Evolutionary conservation across 2,888 invertebrate genomes (phyloP).

Genomic region (Trichopria drosophilae): DNA sequence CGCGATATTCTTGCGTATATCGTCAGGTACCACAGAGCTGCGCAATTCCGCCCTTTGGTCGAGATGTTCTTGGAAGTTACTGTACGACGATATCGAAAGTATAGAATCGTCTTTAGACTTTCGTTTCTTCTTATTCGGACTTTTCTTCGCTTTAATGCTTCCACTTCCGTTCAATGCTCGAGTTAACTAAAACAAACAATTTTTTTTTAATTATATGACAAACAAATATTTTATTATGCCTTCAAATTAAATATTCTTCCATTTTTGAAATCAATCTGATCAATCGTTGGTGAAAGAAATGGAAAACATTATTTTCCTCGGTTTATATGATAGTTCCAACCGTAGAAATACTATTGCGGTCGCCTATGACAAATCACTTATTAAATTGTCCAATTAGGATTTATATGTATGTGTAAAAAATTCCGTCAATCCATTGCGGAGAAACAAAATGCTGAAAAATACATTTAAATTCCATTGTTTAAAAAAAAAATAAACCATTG

Average conservation of each 20-base stretch:
- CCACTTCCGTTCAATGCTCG: slow-evolving; percentile 18
- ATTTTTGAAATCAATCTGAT: slow-evolving; percentile 1
- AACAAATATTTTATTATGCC: neutral
- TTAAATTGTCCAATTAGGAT: too few relatives aligned
- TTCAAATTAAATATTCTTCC: neutral
- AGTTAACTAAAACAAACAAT: slow-evolving; percentile 3
- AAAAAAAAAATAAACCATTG: too few relatives aligned
- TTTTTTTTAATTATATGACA: neutral
- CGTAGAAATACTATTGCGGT: too few relatives aligned
- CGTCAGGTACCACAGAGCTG: slow-evolving; percentile 61
- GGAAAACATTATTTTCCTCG: too few relatives aligned
- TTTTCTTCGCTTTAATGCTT: neutral
- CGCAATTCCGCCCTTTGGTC: slow-evolving; percentile 61
- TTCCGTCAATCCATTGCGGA: too few relatives aligned
- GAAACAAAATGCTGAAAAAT: too few relatives aligned
- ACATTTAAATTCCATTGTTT: too few relatives aligned
- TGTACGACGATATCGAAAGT: slow-evolving; percentile 43
- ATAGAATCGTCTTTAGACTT: slow-evolving; percentile 27
- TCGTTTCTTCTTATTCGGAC: slow-evolving; percentile 22
- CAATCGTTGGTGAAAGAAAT: too few relatives aligned
- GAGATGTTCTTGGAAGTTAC: slow-evolving; percentile 60
- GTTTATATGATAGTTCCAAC: too few relatives aligned
- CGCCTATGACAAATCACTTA: too few relatives aligned
- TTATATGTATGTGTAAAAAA: too few relatives aligned
- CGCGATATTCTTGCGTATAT: slow-evolving; percentile 46